Evolutionary conservation across 2,888 invertebrate genomes (phyloP).

Genomic region (Pseudolycoriella hygida): DNA sequence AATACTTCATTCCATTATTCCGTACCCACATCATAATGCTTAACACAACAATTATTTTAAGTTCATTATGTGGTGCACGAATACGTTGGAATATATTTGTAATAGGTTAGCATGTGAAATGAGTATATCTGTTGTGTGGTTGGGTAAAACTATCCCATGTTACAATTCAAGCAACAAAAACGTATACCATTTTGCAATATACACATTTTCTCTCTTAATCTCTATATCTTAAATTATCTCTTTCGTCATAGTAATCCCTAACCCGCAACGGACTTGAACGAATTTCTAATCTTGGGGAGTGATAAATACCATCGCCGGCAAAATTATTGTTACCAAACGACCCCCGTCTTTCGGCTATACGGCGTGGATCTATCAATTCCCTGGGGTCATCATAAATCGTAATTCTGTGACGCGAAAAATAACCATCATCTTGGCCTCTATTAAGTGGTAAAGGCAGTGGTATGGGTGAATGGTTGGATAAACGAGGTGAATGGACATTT

Average conservation of each 20-base stretch:
- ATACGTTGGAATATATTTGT: too few relatives aligned
- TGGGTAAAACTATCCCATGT: too few relatives aligned
- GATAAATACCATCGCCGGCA: not conserved
- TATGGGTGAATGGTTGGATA: not conserved
- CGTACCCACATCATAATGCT: too few relatives aligned
- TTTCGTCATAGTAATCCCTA: conserved; percentile 5
- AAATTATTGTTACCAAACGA: conserved; percentile 1
- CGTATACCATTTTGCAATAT: too few relatives aligned
- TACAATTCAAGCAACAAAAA: too few relatives aligned
- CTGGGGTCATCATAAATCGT: conserved; percentile 9
- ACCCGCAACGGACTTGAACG: conserved; percentile 5
- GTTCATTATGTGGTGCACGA: too few relatives aligned
- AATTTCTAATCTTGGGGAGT: conserved; percentile 6
- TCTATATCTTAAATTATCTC: conserved; percentile 5
- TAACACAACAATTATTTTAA: too few relatives aligned
- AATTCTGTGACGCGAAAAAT: conserved; percentile 8
- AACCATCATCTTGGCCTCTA: conserved; percentile 4
- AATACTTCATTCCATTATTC: too few relatives aligned
- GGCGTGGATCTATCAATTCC: conserved; percentile 7
- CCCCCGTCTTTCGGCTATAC: conserved; percentile 1
- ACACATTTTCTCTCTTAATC: not conserved
- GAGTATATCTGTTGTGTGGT: too few relatives aligned
- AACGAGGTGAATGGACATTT: conserved; percentile 5
- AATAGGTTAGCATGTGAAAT: too few relatives aligned
- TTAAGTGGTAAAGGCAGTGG: not conserved